Base-by-base conservation (phyloP, 2,797 vertebrate genomes). In the Gallinago stenura region DNA sequence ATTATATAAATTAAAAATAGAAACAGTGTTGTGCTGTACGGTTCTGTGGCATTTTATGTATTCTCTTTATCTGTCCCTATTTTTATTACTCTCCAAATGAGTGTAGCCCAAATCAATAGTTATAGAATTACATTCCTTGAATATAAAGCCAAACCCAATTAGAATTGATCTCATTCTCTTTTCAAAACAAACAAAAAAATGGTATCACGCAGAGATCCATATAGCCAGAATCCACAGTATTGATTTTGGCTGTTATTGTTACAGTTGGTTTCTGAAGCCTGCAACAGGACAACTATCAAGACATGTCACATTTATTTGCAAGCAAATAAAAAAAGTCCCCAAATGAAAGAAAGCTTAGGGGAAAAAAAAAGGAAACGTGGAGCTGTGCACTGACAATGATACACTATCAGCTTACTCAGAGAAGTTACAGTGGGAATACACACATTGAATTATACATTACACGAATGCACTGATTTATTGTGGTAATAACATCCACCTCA, bases 401-500 rank as follows among this genome's bases (percentile, higher is more conserved):
- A 98, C 99, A 99, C 98, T 98, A 98, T 98, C 98, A 98, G 98
- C 98, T 99, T 99, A 98, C 98, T 98, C 98, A 98, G 98, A 99
- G 99, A 99, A 98, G 98, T 98, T 98, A 99, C 98, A 98, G 98
- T 98, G 98, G 98, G 99, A 99, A 99, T 99, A 99, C 99, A 99
- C 99, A 99, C 98, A 98, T 99, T 99, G 99, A 99, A 99, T 99
- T 99, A 99, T 99, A 99, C 99, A 99, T 99, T 99, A 99, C 98
- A 98, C 96, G 98, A 99, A 99, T 99, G 98, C 97, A 96, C 99
- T 99, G 99, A 99, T 99, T 99, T 99, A 99, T 99, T 98, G 98
- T 98, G 98, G 99, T 99, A 99, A 99, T 99, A 99, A 99, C 99
- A 98, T 98, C 98, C 98, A 98, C 98, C 99, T 99, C 99, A 99